Evolutionary conservation across 2,113 vertebrate genomes (phyloP), one percentile per base, ranked within the genome.

Genomic region (Hydrolagus affinis): DNA sequence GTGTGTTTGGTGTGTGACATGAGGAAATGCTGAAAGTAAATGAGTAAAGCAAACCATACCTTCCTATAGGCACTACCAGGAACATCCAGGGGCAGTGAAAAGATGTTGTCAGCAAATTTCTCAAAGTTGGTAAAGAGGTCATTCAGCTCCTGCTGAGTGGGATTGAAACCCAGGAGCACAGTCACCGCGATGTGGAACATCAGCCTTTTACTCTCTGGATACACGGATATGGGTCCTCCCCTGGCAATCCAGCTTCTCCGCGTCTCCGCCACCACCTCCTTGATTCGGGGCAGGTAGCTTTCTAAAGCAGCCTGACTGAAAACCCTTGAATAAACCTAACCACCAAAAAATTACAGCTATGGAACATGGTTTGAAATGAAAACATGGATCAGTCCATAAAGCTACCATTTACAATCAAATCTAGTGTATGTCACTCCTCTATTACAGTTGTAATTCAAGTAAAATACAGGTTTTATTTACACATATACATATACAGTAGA

Each of bases 251-350:
- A 80, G 59, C 28, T 25, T 1, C n/a, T 30, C 59, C 62, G 23
- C 19, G 77, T 30, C 77, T 80, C 25, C 17, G 23, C 14, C 77
- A 80, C 77, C 77, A 80, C 23, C 23, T 19, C 8, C 60, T 10
- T 64, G 59, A 80, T 80, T 3, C 8, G 60, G 25, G 77, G 77
- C 60, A 80, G 4, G 77, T 80, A 80, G 64, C 77, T 80, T 25
- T 80, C 77, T 28, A 80, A 66, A 30, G 77, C 77, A 80, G 57
- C 14, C 0, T 80, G 59, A 25, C 60, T 80, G 77, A 80, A 80
- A 64, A 80, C 14, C 17, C 25, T 64, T 17, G 77, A 12, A 2
- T 80, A 80, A 59, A 80, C 59, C 77, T 80, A 60, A 14, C 4
- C 14, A n/a, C 12, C 4, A 62, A 80, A 80, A 25, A 60, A 57